A percentile compares a stretch with the other conserved stretches of the same genome.
Conservation (phyloP, 2,797 vertebrate species). For the Monodelphis domestica region DNA sequence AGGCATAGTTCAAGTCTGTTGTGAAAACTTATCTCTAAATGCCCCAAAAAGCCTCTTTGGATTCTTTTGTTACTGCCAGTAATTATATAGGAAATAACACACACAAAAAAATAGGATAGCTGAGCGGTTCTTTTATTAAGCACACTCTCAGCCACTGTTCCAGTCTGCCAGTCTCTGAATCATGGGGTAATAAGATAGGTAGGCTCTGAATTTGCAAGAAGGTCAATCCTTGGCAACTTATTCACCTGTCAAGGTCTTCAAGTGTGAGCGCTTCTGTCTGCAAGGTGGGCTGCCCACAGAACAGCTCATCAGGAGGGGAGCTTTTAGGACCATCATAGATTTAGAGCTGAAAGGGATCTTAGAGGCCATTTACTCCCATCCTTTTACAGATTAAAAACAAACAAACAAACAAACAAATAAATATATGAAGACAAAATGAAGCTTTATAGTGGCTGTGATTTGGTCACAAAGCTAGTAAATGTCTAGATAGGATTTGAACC, state of each 20-base stretch:
- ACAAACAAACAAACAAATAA: neutral
- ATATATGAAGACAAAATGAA: neutral
- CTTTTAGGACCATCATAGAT: neutral
- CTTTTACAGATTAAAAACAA: neutral
- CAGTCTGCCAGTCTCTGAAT: neutral
- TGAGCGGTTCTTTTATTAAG: neutral
- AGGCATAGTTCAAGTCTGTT: neutral
- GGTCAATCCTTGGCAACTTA: neutral
- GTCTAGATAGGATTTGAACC: neutral
- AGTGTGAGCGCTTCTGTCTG: neutral
- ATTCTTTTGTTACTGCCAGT: neutral
- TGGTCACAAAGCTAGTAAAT: neutral
- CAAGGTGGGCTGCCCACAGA: neutral
- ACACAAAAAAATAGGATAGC: neutral
- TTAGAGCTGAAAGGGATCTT: no score
- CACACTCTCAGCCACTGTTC: neutral
- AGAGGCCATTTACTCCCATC: neutral
- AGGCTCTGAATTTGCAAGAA: neutral
- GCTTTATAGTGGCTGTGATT: neutral
- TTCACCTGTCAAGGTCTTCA: neutral
- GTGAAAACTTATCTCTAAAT: neutral
- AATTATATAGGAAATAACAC: neutral
- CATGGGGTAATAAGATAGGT: neutral
- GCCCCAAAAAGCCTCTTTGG: neutral
- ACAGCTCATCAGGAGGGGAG: neutral